Conservation (phyloP, 2,113 vertebrate genomes). For the Petaurus breviceps region DNA sequence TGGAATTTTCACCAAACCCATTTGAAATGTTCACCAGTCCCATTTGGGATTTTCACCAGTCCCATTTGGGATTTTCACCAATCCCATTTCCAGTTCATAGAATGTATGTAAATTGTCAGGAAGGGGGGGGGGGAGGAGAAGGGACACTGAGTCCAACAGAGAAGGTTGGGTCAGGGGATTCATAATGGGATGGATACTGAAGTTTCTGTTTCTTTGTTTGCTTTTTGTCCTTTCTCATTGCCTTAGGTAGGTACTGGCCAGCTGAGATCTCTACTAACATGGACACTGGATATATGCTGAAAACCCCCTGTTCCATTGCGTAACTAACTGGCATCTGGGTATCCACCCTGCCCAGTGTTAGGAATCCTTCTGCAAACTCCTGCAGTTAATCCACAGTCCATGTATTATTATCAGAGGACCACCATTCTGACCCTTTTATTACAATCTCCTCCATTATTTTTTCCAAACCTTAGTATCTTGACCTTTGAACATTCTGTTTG, state of each 20-base stretch:
- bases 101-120: not conserved
- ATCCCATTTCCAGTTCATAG: slow-evolving; percentile 19
- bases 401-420: slow-evolving; percentile 3
- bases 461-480: slow-evolving; percentile 30
- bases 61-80: slow-evolving; percentile 18
- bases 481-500: slow-evolving; percentile 63
- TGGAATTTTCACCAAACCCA: slow-evolving; percentile 6
- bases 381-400: not conserved
- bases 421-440: not conserved
- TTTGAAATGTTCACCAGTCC: slow-evolving; percentile 14
- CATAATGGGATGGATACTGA: not conserved
- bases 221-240: not conserved
- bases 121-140: not conserved
- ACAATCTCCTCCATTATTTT: not conserved
- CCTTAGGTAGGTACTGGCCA: not conserved
- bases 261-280: not conserved
- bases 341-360: not conserved
- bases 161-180: not conserved
- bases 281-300: no score
- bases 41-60: slow-evolving; percentile 16
- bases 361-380: not conserved
- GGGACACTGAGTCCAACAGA: not conserved
- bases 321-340: not conserved
- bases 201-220: not conserved
- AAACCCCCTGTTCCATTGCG: not conserved